phyloP scores from a whole-genome alignment of 2,888 invertebrate species.

The Drosophila antonietae region DNA sequence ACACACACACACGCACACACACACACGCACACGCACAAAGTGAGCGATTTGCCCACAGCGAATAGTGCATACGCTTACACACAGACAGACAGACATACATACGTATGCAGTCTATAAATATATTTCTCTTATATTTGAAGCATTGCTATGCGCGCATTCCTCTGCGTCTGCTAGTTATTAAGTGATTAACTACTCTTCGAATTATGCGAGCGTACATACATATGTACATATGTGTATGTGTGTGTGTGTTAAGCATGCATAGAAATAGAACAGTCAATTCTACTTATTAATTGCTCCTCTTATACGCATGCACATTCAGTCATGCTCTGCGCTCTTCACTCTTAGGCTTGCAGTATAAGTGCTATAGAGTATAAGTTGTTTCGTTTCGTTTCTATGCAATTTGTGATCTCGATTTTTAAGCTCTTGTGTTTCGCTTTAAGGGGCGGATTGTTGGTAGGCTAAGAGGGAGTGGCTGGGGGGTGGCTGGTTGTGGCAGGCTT shows the following conservation, averaged over 20 bases:
- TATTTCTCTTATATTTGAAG: conserved; percentile 5
- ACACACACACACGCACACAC: conserved; percentile 13
- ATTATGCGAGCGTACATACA: neutral
- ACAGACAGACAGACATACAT: neutral
- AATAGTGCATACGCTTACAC: conserved; percentile 23
- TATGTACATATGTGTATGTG: neutral
- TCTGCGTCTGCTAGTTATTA: neutral
- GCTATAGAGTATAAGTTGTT: neutral
- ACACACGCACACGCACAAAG: conserved; percentile 3
- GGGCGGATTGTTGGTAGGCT: neutral
- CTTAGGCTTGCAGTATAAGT: neutral
- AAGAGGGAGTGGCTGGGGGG: neutral
- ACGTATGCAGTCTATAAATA: neutral
- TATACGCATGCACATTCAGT: conserved; percentile 1
- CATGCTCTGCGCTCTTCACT: neutral
- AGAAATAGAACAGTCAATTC: neutral
- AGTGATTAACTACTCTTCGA: conserved; percentile 4
- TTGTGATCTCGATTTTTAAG: conserved; percentile 38
- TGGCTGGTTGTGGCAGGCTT: neutral
- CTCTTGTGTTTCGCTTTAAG: conserved; percentile 16
- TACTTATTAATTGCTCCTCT: neutral
- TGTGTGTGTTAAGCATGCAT: neutral
- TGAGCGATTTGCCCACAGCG: neutral
- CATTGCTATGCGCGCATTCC: neutral
- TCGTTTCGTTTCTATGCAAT: conserved; percentile 15